Base-by-base conservation (phyloP, 2,888 invertebrate species). In the Nematopogon swammerdamellus region DNA sequence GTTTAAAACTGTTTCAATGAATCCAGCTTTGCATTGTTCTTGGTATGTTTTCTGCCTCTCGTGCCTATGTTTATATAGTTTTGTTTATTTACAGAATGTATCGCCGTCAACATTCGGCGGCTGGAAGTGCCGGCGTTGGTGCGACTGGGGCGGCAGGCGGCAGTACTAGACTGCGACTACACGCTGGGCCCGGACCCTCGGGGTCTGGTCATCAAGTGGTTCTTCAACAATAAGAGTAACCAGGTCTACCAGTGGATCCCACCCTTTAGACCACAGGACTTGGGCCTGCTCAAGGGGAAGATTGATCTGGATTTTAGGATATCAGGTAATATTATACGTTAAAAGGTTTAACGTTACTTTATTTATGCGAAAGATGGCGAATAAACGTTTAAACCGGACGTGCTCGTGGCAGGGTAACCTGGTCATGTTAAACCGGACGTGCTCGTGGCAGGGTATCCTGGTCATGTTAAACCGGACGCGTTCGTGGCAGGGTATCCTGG, bases 241-340 rank as follows among this genome's bases (percentile, higher is more conserved):
- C 60, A 76, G 25, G 75, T 80, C 43, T 79, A 77, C 58, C 80
- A 80, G 55, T 80, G 80, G 80, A 80, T 80, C 56, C 80, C 79
- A 8, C 76, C 80, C 1, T 56, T 67, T 55, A 62, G 63, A 51
- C 80, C 80, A 25, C 77, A 79, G 59, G 73, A 72, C 49, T 67
- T 80, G 36, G 80, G 80, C 50, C 64, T 77, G 44, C 61, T 79
- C 47, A 80, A 79, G 58, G 79, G 75, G 42, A 76, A 72, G 59
- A 71, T 77, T 46, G 79, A 79, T 49, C 62, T 73, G 52, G 63
- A 60, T 49, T 80, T 72, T 55, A 72, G 60, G 54, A 70, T 74
- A 52, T 75, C 80, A 30, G 76, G 80, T 77, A 57, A 63, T 65
- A n/a, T 53, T 44, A 18, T 45, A 10, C 4, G 5, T 44, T 48